These are phyloP conservation scores for Bugulina stolonifera DNA, from an alignment of 2,888 invertebrate species.

Conservation along the genomic window DNA sequence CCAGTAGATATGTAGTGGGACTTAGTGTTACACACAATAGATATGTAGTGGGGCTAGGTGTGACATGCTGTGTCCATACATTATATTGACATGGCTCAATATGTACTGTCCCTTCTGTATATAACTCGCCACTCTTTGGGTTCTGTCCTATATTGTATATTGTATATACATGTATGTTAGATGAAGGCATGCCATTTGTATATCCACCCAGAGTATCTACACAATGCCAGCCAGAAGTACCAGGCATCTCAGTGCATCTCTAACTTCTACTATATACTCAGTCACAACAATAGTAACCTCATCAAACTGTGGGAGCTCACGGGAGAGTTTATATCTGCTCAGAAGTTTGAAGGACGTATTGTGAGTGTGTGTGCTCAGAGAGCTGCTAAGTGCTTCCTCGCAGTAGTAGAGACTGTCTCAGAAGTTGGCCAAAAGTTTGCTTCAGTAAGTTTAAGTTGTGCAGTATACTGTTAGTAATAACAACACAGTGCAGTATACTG, in stretches of 20 bases:
- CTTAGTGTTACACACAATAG: too few species aligned
- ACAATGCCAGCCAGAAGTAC: conserved; percentile 9
- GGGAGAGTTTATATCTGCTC: conserved; percentile 10
- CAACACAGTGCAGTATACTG: too few species aligned
- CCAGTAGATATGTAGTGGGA: too few species aligned
- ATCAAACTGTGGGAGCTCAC: conserved; percentile 19
- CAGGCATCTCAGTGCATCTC: conserved; percentile 9
- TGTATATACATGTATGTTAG: too few species aligned
- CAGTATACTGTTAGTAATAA: too few species aligned
- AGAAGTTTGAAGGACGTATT: conserved; percentile 13
- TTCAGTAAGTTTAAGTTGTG: neutral
- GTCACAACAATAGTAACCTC: conserved; percentile 19
- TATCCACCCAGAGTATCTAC: conserved; percentile 14
- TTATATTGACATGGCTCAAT: too few species aligned
- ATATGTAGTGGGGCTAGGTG: too few species aligned
- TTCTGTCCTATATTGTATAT: too few species aligned
- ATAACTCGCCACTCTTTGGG: too few species aligned
- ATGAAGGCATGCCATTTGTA: too few species aligned
- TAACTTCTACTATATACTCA: conserved; percentile 3
- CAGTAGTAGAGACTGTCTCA: conserved; percentile 1
- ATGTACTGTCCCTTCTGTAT: too few species aligned
- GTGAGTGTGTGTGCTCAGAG: conserved; percentile 3
- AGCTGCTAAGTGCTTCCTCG: neutral
- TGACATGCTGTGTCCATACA: too few species aligned
- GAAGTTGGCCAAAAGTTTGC: conserved; percentile 23